Evolutionary conservation across 2,797 vertebrate species (phyloP), one percentile per base, ranked within the genome.

Genomic region (Sternotherus odoratus): DNA sequence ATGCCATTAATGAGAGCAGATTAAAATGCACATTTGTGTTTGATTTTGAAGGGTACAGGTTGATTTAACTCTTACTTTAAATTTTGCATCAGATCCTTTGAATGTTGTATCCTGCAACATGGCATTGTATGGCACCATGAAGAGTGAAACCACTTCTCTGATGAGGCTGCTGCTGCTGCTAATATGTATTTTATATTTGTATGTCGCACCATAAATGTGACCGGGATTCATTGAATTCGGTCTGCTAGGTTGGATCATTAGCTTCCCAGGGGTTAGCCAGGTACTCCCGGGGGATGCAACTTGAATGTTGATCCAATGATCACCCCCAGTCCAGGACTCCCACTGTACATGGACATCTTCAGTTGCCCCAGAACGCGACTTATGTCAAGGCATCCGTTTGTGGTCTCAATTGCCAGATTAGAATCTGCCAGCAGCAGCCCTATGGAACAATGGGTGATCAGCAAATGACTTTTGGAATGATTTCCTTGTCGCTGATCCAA

Each of bases 101-200:
- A 36, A 28, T 46, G 1, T 26, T 57, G 30, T 3, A 1, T 79
- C 81, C 0, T 1, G 60, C 33, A 69, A 17, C 16, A 48, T 26
- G 51, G 80, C 75, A 66, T 66, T 36, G n/a, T 66, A 12, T 6
- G 82, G 36, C 3, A 1, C 36, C 26, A 84, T 72, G 89, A 89
- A 89, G 75, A 12, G 43, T 60, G 43, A 54, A 84, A 63, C 56
- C 26, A 1, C 23, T 13, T 49, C 33, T 66, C 33, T 4, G 5
- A 2, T 8, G 1, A 3, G 53, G 56, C 5, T 0, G 0, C 2
- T 0, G 0, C 2, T 19, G 4, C n/a, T 53, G 80, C 24, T 91
- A 10, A 36, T 66, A 36, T 66, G 19, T 48, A 2, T 17, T 60
- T 79, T 30, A 49, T 6, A 48, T 33, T 33, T 72, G 82, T 50